Evolutionary conservation across 2,113 vertebrate species (phyloP), one percentile per base, ranked within the genome.

Genomic region (Reinhardtius hippoglossoides): DNA sequence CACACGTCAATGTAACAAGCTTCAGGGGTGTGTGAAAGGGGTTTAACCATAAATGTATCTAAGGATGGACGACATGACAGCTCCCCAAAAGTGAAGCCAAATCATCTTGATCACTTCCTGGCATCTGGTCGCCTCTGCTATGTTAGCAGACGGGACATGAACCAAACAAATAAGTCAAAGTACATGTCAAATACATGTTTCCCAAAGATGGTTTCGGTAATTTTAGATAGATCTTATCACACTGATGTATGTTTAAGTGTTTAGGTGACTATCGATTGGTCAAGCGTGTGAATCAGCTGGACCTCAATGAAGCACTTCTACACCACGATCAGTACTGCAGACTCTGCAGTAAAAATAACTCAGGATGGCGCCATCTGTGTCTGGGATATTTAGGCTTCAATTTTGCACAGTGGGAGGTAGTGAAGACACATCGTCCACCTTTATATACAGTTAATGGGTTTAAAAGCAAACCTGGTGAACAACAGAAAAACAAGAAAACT

Each of bases 401-500:
- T 42, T 42, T 42, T 42, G 40, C 10, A 42, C 9, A 16, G 44
- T 46, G 44, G 44, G 15, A 16, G 10, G 12, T 13, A 46, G 44
- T 46, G 14, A 14, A 46, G 44, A 13, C 14, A 46, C 14, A 50
- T 18, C 18, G 46, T 50, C 15, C 46, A 50, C 46, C 46, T 50
- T 50, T 50, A 48, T 50, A 50, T 50, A 50, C 46, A 50, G 46
- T 50, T 18, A 5, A 50, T 50, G 23, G 20, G 12, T 9, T 59
- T 35, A 31, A 57, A 1, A 9, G 13, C 9, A 65, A 74, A 18
- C 16, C n/a, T 3, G 31, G 37, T 40, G n/a, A 73, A 16, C 40
- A 54, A 64, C 63, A 27, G 24, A 46, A 64, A 67, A 16, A 76
- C 54, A 64, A 46, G 3, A 50, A 48, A 44, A 75, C 21, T n/a